phyloP scores from a whole-genome alignment of 1,140 invertebrate species.

The Psilanteris sp. region DNA sequence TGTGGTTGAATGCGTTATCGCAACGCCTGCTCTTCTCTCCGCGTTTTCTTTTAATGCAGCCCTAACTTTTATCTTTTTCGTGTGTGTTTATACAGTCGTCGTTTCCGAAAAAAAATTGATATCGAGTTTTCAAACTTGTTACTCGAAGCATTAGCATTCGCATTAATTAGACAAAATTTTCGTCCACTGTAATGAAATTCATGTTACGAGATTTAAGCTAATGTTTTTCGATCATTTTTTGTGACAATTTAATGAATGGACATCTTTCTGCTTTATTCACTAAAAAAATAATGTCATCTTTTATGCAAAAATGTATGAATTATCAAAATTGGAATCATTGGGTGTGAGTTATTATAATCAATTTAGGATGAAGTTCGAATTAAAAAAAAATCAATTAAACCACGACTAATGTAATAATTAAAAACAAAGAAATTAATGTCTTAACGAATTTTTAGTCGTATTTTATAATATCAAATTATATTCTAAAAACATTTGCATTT shows the following conservation, averaged over 20 bases:
- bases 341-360: too few species aligned
- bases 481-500: too few species aligned
- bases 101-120: constrained; percentile 38
- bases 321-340: too few species aligned
- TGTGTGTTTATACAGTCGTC: constrained; percentile 51
- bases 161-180: constrained; percentile 35
- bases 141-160: constrained; percentile 39
- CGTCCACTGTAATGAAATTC: constrained; percentile 8
- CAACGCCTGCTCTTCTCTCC: constrained; percentile 53
- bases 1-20: constrained; percentile 68
- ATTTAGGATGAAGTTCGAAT: too few species aligned
- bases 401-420: too few species aligned
- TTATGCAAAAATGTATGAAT: too few species aligned
- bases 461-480: too few species aligned
- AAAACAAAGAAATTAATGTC: too few species aligned
- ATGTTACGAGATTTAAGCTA: constrained; percentile 11
- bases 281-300: too few species aligned
- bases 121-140: constrained; percentile 34
- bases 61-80: constrained; percentile 59
- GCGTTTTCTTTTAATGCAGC: constrained; percentile 52
- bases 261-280: too few species aligned
- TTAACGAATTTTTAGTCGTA: too few species aligned
- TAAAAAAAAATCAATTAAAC: too few species aligned
- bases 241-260: background rate
- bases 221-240: constrained; percentile 16